Evolutionary conservation across 2,888 invertebrate genomes (phyloP), one percentile per base, ranked within the genome.

Genomic region (Cephus pygmeus): DNA sequence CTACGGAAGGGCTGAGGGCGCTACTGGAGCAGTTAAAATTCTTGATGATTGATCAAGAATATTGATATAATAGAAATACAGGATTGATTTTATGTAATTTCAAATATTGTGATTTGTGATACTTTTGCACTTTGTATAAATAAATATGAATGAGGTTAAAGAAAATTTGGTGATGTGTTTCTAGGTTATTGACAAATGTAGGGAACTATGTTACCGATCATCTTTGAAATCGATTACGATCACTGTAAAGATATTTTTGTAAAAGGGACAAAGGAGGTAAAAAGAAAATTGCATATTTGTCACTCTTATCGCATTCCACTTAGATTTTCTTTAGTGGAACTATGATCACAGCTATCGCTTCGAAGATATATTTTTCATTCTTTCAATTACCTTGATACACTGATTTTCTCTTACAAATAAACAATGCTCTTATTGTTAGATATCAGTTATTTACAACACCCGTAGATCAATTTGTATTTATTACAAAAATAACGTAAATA

Each of bases 401-500:
- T 56, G 56, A 56, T 23, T 9, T 23, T 23, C 15, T 56, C 23
- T 56, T 56, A 23, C 40, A 40, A 40, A 40, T 9, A 23, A 2
- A 56, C 23, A 56, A 23, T 15, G 23, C 56, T 71, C 35, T 76
- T 30, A 56, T 73, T 71, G 12, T 30, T 69, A 30, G 34, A 68
- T 40, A 69, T 69, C n/a, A n/a, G 74, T 73, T 82, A 76, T 82
- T 80, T 79, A 76, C 79, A 79, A 73, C 11, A 35, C 31, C 30
- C 69, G 30, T 76, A 77, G 69, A 69, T 69, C 35, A 77, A 35
- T 71, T 71, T 11, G 71, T 69, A 40, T 75, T 81, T 77, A 77
- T 81, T 82, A 80, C 73, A 81, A 79, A 81, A 82, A 77, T 80
- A 83, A 81, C 76, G 71, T 78, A 73, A 79, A 77, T 75, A 75